phyloP scores from a whole-genome alignment of 2,797 vertebrate species.

The Epinephelus coioides region DNA sequence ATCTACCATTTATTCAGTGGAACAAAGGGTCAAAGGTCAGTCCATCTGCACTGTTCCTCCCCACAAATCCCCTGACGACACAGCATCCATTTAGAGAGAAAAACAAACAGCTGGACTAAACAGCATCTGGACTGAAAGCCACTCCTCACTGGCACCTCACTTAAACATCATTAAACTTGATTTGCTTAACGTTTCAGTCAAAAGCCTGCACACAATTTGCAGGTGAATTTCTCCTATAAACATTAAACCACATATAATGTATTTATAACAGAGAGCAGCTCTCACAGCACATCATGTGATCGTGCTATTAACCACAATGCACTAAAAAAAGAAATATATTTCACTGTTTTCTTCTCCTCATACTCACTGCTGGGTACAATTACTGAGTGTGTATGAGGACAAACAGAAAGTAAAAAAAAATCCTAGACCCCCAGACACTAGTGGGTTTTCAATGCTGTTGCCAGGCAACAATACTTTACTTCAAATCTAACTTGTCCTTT shows the following conservation, averaged over 20 bases:
- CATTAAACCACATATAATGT: not conserved
- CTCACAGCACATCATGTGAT: not conserved
- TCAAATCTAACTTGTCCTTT: slow-evolving; percentile 81
- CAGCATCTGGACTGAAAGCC: slow-evolving; percentile 48
- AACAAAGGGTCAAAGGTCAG: slow-evolving; percentile 82
- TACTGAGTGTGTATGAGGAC: slow-evolving; percentile 69
- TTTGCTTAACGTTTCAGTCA: slow-evolving; percentile 22
- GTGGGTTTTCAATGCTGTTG: slow-evolving; percentile 84
- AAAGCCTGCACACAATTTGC: not conserved
- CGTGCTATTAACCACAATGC: not conserved
- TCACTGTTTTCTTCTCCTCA: slow-evolving; percentile 10
- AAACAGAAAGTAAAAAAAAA: slow-evolving; percentile 76
- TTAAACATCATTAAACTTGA: slow-evolving; percentile 38
- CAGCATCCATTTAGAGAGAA: slow-evolving; percentile 71
- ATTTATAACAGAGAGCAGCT: not conserved
- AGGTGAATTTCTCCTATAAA: slow-evolving; percentile 1
- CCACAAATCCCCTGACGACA: slow-evolving; percentile 75
- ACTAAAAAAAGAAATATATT: slow-evolving; percentile 1
- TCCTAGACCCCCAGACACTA: slow-evolving; percentile 72
- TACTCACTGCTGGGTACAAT: slow-evolving; percentile 59
- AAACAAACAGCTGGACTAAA: slow-evolving; percentile 74
- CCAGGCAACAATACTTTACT: slow-evolving; percentile 86
- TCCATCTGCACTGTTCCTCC: slow-evolving; percentile 66
- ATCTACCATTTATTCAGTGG: slow-evolving; percentile 65
- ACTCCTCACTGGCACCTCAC: slow-evolving; percentile 37